Evolutionary conservation across 2,797 vertebrate genomes (phyloP).

Genomic region (Enteromius paludinosus): DNA sequence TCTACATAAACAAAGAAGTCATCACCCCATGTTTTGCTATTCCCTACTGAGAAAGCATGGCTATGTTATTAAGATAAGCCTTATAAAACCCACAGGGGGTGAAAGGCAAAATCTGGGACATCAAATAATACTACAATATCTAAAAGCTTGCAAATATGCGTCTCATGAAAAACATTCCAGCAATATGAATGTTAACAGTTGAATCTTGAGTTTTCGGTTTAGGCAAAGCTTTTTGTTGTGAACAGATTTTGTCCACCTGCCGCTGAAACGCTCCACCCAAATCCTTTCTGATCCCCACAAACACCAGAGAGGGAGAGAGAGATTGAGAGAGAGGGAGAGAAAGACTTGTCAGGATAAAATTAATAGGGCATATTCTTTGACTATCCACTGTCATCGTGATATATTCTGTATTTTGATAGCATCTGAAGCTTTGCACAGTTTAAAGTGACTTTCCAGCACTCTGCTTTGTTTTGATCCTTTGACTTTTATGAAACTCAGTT

Average conservation of each 20-base stretch:
- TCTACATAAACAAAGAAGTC: conserved; percentile 20
- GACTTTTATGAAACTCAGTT: conserved; percentile 1
- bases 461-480: conserved; percentile 3
- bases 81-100: conserved; percentile 18
- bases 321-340: not conserved
- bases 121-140: conserved; percentile 15
- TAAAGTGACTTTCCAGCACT: conserved; percentile 22
- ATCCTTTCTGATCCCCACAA: conserved; percentile 39
- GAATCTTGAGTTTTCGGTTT: conserved; percentile 2
- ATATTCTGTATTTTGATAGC: conserved; percentile 4
- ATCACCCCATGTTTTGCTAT: conserved; percentile 5
- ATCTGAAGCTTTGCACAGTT: conserved; percentile 9
- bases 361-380: conserved; percentile 31
- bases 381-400: conserved; percentile 17
- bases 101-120: conserved; percentile 14
- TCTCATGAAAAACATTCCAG: conserved; percentile 12
- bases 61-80: conserved; percentile 27
- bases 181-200: conserved; percentile 2
- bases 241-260: conserved; percentile 44
- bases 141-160: conserved; percentile 8
- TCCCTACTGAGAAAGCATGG: conserved; percentile 30
- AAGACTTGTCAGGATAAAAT: conserved; percentile 24
- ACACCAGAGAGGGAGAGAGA: conserved; percentile 18
- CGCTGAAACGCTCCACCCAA: conserved; percentile 17
- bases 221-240: conserved; percentile 1